Percentiles rank a stretch among this genome's conserved stretches.
These are phyloP conservation scores for Dermatemys mawii DNA, from an alignment of 2,113 vertebrate species.

Conservation along the genomic window DNA sequence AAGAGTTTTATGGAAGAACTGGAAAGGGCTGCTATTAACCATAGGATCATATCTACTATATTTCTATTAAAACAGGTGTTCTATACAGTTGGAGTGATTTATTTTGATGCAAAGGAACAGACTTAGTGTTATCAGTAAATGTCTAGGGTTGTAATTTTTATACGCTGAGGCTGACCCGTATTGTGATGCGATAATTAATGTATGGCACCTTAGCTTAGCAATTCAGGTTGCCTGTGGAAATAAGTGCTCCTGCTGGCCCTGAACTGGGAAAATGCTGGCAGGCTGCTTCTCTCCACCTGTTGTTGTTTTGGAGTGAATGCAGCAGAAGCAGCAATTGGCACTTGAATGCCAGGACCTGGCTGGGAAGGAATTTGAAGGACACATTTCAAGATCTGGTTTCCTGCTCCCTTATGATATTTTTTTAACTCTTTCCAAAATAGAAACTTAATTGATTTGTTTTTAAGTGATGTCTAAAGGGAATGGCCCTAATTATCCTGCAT, in stretches of 20 bases:
- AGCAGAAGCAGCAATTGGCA: background rate
- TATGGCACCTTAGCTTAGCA: background rate
- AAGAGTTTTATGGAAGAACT: background rate
- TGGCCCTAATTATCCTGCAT: background rate
- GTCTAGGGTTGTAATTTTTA: background rate
- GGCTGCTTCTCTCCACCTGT: background rate
- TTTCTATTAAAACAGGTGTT: background rate
- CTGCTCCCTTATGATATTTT: background rate
- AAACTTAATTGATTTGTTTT: background rate
- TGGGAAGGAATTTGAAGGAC: background rate
- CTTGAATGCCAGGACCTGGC: background rate
- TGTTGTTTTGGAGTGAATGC: background rate
- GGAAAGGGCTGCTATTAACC: background rate
- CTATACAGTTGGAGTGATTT: background rate
- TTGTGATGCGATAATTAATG: background rate
- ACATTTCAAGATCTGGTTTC: conserved; percentile 9
- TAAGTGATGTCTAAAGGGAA: background rate
- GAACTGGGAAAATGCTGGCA: background rate
- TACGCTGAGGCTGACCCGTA: background rate
- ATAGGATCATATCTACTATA: background rate
- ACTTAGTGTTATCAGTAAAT: background rate
- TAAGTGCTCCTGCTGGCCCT: background rate
- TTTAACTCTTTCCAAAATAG: conserved; percentile 14
- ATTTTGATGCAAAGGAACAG: background rate
- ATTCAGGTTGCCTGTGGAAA: background rate